Evolutionary conservation across 2,113 vertebrate genomes (phyloP), one percentile per base, ranked within the genome.

Genomic region (Gopherus flavomarginatus): DNA sequence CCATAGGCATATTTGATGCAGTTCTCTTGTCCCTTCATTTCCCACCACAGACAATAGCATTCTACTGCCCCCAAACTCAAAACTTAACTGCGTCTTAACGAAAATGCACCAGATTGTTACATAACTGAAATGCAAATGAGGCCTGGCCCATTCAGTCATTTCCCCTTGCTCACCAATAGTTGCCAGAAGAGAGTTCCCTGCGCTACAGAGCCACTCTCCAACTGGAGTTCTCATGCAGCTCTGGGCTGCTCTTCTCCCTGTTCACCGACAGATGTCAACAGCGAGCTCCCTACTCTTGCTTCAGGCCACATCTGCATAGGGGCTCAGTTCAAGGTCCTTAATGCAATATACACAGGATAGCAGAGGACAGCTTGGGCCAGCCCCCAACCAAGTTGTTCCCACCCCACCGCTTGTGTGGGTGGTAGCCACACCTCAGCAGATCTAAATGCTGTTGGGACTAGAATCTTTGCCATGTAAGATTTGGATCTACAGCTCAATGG

Each of bases 401-500:
- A 3, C 42, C 42, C 24, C 42, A 5, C 6, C 75, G 13, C 31
- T 31, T 6, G 49, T 22, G 79, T 7, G 5, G 27, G 12, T 27
- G 29, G 47, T 19, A 47, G 49, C 49, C 9, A 31, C 31, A 22
- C 29, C 10, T 1, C 82, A 31, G 3, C 22, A 3, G 86, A 4
- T 5, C 57, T 53, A 83, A 21, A 4, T 0, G 3, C 42, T n/a
- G 24, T 47, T 78, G 75, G 24, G 42, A 47, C 26, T 26, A 47
- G 75, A 78, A 44, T 26, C 42, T 14, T 1, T 6, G 10, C 49
- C 80, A 1, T 6, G 29, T 52, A 38, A 6, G 44, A 1, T 87
- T 57, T 82, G 21, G 57, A 87, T 1, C 16, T 0, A 1, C 82
- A 56, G 82, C 53, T 2, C 5, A 0, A 2, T 6, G 65, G 6